phyloP scores from a whole-genome alignment of 2,888 invertebrate species.

The Antitype chi region DNA sequence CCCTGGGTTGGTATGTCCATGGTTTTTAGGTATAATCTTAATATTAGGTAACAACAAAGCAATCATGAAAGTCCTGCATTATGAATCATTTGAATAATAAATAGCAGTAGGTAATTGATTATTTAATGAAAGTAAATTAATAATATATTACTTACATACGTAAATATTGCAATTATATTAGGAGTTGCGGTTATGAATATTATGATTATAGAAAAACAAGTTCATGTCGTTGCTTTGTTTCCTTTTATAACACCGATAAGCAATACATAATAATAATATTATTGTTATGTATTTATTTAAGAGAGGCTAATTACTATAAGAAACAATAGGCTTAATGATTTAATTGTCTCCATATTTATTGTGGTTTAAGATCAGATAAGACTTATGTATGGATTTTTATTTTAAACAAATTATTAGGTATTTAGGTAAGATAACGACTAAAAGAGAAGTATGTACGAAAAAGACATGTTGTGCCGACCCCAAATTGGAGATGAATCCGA shows the following conservation, averaged over 20 bases:
- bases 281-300: not conserved
- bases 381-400: not conserved
- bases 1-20: not conserved
- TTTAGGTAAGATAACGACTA: not conserved
- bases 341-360: not conserved
- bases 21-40: not conserved
- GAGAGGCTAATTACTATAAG: not conserved
- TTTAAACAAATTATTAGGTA: not conserved
- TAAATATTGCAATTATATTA: not conserved
- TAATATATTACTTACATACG: not conserved
- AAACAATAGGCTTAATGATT: not conserved
- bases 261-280: not conserved
- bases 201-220: constrained; percentile 25
- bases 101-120: not conserved
- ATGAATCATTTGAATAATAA: constrained; percentile 8
- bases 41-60: constrained; percentile 1
- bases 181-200: constrained; percentile 11
- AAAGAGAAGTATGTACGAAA: not conserved
- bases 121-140: not conserved
- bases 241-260: constrained; percentile 33
- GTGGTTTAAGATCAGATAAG: not conserved
- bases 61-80: not conserved
- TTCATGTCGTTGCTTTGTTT: constrained; percentile 12
- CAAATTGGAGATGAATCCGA: no score
- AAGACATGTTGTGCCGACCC: no score